phyloP scores from a whole-genome alignment of 2,113 vertebrate species.

The Dendrocopos noguchii region DNA sequence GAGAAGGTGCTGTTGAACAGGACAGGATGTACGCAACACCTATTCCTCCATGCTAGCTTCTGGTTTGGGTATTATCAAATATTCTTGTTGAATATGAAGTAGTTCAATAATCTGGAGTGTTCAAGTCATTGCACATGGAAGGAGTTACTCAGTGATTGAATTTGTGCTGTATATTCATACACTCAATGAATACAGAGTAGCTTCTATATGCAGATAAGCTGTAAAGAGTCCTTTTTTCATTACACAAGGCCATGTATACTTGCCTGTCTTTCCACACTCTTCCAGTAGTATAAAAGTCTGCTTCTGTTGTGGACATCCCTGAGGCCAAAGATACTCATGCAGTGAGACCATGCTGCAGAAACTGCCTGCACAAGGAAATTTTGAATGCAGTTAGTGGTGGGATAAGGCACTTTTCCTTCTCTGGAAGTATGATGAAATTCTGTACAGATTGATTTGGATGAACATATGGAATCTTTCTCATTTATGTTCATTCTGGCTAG shows the following conservation, averaged over 20 bases:
- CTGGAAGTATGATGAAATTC: neutral
- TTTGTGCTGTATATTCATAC: neutral
- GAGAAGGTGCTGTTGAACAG: neutral
- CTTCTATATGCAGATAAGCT: neutral
- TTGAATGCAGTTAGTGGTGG: neutral
- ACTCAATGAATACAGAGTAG: neutral
- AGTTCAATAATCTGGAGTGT: neutral
- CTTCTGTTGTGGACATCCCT: neutral
- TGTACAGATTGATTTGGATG: neutral
- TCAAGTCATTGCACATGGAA: fast-evolving
- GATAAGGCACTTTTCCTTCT: neutral
- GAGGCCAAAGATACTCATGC: neutral
- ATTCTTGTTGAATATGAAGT: neutral
- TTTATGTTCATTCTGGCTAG: neutral
- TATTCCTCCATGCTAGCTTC: fast-evolving
- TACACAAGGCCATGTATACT: neutral
- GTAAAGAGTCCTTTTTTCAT: neutral
- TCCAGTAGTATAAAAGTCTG: neutral
- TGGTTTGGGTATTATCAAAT: neutral
- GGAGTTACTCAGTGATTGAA: neutral
- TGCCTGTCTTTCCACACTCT: neutral
- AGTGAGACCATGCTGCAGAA: neutral
- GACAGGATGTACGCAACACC: neutral
- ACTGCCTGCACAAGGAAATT: neutral
- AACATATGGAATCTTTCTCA: neutral